A percentile compares a stretch with the other conserved stretches of the same genome.
These are phyloP conservation scores for Drosophila meridionalis DNA, from an alignment of 2,888 invertebrate species.

Conservation along the genomic window DNA sequence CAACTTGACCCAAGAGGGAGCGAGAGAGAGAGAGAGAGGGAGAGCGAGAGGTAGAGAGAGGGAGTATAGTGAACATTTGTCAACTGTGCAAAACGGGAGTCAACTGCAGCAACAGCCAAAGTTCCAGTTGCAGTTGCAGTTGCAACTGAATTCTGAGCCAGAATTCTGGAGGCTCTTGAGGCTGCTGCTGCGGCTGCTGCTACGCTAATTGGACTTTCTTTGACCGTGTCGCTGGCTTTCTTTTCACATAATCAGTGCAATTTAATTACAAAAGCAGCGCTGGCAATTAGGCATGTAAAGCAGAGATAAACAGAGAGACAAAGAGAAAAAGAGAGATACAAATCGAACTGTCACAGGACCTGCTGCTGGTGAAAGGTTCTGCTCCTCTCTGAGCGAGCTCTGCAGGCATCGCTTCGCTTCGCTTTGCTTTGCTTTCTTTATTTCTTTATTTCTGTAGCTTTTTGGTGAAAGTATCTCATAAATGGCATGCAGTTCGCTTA, in stretches of 20 bases:
- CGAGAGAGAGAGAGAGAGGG: conserved; percentile 18
- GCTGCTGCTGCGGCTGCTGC: conserved; percentile 8
- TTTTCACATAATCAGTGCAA: conserved; percentile 74
- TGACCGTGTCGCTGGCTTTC: conserved; percentile 46
- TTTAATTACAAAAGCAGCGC: conserved; percentile 68
- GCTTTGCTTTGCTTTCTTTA: conserved; percentile 33
- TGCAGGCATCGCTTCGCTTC: conserved; percentile 19
- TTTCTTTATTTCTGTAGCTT: conserved; percentile 31
- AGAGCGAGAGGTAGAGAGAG: conserved; percentile 16
- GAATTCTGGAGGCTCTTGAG: conserved; percentile 35
- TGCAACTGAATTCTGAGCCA: conserved; percentile 22
- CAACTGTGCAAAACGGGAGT: conserved; percentile 55
- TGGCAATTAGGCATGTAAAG: conserved; percentile 78
- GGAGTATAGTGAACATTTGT: conserved; percentile 51
- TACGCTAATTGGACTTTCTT: conserved; percentile 75
- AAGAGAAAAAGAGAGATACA: conserved; percentile 35
- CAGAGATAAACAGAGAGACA: conserved; percentile 35
- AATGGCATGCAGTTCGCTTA: conserved; percentile 50
- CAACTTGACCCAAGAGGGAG: conserved; percentile 64
- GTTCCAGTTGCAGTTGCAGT: conserved; percentile 20
- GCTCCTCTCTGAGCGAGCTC: conserved; percentile 32
- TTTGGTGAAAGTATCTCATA: conserved; percentile 80
- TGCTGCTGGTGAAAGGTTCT: conserved; percentile 49
- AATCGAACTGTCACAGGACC: conserved; percentile 62
- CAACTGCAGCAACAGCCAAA: conserved; percentile 3